These are phyloP conservation scores for Remorina albescens DNA, from an alignment of 2,797 vertebrate species.

Conservation along the genomic window DNA sequence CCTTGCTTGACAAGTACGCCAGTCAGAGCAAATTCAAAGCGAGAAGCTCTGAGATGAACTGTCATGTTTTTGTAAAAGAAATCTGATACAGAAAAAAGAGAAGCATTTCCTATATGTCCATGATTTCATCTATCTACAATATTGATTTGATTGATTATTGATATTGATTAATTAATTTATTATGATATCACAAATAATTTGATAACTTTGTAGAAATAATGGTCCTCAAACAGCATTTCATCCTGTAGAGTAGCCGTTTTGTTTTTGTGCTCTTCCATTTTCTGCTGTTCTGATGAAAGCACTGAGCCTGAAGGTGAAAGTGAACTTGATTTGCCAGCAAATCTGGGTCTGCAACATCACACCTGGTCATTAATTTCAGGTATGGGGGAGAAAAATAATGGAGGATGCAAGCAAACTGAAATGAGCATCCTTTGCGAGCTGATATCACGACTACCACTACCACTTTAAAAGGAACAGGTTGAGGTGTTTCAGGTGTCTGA, in stretches of 20 bases:
- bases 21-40: conserved; percentile 30
- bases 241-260: neutral
- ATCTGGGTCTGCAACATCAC: neutral
- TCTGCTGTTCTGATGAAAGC: too few species aligned
- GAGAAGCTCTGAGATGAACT: conserved; percentile 45
- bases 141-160: too few species aligned
- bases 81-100: neutral
- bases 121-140: neutral
- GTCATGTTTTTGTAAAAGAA: conserved; percentile 20
- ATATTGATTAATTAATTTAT: neutral
- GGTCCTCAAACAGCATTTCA: neutral
- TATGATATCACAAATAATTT: neutral
- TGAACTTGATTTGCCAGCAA: neutral
- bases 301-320: neutral
- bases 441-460: neutral
- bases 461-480: neutral
- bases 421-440: neutral
- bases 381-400: neutral
- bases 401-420: neutral
- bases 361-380: neutral
- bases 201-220: too few species aligned
- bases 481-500: neutral
- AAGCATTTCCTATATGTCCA: neutral
- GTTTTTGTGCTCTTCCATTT: neutral
- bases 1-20: conserved; percentile 41